Evolutionary conservation across 2,888 invertebrate species (phyloP).

Genomic region (Orchestes rusci): DNA sequence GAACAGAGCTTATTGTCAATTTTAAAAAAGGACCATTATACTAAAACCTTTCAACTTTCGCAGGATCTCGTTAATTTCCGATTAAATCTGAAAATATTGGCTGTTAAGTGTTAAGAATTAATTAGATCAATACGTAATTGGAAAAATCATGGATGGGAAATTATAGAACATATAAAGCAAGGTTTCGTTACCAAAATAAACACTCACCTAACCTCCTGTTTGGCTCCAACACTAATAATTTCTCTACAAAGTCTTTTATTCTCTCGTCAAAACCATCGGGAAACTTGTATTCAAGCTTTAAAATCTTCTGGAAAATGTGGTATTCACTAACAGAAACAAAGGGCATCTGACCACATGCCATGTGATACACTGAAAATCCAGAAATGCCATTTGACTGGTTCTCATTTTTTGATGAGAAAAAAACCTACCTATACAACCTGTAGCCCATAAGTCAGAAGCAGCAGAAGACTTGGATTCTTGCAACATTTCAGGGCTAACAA

Average conservation of each 20-base stretch:
- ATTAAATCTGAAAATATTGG: too few relatives aligned
- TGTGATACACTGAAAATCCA: slow-evolving; percentile 76
- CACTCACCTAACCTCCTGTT: slow-evolving; percentile 55
- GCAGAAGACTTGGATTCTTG: slow-evolving; percentile 68
- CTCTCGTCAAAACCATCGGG: slow-evolving; percentile 83
- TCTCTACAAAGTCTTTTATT: slow-evolving; percentile 82
- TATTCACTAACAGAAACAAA: slow-evolving; percentile 77
- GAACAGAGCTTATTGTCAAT: too few relatives aligned
- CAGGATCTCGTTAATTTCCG: too few relatives aligned
- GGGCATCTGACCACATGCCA: slow-evolving; percentile 69
- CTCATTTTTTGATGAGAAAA: background rate
- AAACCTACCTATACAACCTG: slow-evolving; percentile 69
- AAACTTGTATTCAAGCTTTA: slow-evolving; percentile 83
- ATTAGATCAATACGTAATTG: too few relatives aligned
- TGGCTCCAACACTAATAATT: slow-evolving; percentile 77
- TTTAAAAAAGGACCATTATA: too few relatives aligned
- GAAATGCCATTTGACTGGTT: background rate
- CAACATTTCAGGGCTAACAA: slow-evolving; percentile 95
- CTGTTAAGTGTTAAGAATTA: too few relatives aligned
- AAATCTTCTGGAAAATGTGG: slow-evolving; percentile 92
- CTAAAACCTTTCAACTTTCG: too few relatives aligned
- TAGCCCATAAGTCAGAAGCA: slow-evolving; percentile 92
- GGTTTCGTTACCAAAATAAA: too few relatives aligned
- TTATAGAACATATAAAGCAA: too few relatives aligned
- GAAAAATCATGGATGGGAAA: too few relatives aligned